Conservation (phyloP, 2,888 invertebrate species). For the Apoderus coryli region DNA sequence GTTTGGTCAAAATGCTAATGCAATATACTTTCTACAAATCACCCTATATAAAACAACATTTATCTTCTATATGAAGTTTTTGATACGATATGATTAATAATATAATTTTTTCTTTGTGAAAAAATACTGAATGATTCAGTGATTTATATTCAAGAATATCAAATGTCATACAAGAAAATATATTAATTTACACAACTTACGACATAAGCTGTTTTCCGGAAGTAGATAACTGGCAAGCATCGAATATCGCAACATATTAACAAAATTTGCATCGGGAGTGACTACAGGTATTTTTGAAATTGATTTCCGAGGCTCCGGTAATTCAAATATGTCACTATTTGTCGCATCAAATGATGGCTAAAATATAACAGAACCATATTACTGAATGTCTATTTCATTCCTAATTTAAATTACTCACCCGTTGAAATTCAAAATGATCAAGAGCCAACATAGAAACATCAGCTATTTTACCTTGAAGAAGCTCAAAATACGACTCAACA, state of each 20-base stretch:
- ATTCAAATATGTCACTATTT: no score
- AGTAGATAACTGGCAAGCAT: constrained; percentile 58
- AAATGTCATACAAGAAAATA: constrained; percentile 6
- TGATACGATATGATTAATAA: no score
- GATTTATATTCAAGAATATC: no score
- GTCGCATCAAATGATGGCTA: constrained; percentile 39
- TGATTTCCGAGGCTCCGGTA: constrained; percentile 26
- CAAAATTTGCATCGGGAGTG: constrained; percentile 53
- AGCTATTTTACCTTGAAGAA: constrained; percentile 45
- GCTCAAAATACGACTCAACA: constrained; percentile 41
- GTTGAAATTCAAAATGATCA: constrained; percentile 38
- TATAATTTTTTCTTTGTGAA: no score
- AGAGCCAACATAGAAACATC: constrained; percentile 39
- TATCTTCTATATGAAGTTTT: no score
- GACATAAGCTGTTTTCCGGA: constrained; percentile 60
- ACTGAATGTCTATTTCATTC: no score
- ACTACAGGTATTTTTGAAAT: constrained; percentile 40
- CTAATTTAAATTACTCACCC: no score
- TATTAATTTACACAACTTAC: constrained; percentile 34
- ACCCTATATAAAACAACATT: no score
- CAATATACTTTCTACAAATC: no score
- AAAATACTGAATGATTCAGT: no score
- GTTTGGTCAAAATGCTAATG: no score
- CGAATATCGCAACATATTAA: constrained; percentile 63
- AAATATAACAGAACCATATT: no score